Base-by-base conservation (phyloP, 2,888 invertebrate species). In the Noctua janthe region DNA sequence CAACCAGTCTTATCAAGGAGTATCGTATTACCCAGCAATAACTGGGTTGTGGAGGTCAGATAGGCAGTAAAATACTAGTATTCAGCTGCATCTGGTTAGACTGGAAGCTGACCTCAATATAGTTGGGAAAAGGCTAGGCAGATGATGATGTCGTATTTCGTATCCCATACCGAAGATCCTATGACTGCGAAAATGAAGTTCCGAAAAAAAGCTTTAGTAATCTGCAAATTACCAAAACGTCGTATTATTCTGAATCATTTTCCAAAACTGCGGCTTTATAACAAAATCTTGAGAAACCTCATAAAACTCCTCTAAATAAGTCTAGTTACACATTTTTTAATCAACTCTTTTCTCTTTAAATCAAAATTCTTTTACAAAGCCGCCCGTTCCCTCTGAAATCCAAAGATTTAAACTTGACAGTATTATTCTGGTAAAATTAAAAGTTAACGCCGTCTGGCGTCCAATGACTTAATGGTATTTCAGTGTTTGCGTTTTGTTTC, bases 401-500 rank as follows among this genome's bases (percentile, higher is more conserved):
- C 85, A 80, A 88, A 90, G 91, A 90, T 89, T 91, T 90, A 88
- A 90, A 85, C 87, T 86, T 88, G 88, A 90, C 86, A 85, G 89
- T 90, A 92, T 93, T 93, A 92, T 92, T 91, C 91, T 91, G 90
- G 92, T 91, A 90, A 94, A 94, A 94, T 94, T 93, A 93, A 94
- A 94, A 94, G 92, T 93, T 93, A 92, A 91, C 91, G 89, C 90
- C 84, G 91, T 90, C 88, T 88, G 88, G 87, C 89, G 91, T 92
- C 92, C 91, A 93, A 93, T 94, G 94, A 94, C 94, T 94, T 95
- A 95, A 96, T 96, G 95, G 94, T 94, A 92, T 96, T 96, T 94
- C 94, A 94, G 92, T 96, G 96, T 96, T 95, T 94, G 94, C 94
- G 91, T 92, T 93, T 91, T 92, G 93, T 93, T 95, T 94, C 92